Conservation (phyloP, 1,140 invertebrate species). For the Drosophila malerkotliana region DNA sequence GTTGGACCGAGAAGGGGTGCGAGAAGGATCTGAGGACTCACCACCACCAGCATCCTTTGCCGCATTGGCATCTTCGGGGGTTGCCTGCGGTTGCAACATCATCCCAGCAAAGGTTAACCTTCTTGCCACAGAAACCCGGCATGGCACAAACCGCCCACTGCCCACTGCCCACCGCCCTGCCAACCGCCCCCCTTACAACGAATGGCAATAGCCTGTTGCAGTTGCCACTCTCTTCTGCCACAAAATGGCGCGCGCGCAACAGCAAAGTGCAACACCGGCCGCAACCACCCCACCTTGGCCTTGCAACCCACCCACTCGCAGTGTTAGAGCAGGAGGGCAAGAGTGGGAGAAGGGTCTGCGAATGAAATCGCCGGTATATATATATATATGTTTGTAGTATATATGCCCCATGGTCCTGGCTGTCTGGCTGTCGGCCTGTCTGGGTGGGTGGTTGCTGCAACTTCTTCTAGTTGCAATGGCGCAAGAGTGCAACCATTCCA, state of each 20-base stretch:
- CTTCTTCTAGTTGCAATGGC: slow-evolving; percentile 34
- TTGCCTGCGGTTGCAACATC: slow-evolving; percentile 39
- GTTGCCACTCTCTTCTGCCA: slow-evolving; percentile 2
- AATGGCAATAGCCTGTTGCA: slow-evolving; percentile 39
- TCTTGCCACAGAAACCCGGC: background rate
- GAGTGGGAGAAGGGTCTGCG: slow-evolving; percentile 17
- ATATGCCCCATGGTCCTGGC: background rate
- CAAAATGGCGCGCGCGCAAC: slow-evolving; percentile 52
- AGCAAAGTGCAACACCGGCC: slow-evolving; percentile 30
- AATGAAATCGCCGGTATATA: slow-evolving; percentile 34
- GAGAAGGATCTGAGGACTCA: slow-evolving; percentile 1
- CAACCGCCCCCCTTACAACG: background rate
- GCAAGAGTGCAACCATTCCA: background rate
- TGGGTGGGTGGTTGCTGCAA: slow-evolving; percentile 32
- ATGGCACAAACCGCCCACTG: background rate
- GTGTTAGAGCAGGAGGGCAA: background rate
- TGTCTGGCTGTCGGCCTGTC: background rate
- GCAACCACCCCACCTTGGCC: slow-evolving; percentile 37
- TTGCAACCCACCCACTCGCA: slow-evolving; percentile 3
- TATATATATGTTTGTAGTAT: background rate
- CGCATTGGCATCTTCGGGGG: background rate
- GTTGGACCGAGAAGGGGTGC: background rate
- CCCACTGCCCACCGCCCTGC: background rate
- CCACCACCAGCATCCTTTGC: slow-evolving; percentile 2
- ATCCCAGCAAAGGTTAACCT: slow-evolving; percentile 42